Base-by-base conservation (phyloP, 2,797 vertebrate species). In the Pterois miles region DNA sequence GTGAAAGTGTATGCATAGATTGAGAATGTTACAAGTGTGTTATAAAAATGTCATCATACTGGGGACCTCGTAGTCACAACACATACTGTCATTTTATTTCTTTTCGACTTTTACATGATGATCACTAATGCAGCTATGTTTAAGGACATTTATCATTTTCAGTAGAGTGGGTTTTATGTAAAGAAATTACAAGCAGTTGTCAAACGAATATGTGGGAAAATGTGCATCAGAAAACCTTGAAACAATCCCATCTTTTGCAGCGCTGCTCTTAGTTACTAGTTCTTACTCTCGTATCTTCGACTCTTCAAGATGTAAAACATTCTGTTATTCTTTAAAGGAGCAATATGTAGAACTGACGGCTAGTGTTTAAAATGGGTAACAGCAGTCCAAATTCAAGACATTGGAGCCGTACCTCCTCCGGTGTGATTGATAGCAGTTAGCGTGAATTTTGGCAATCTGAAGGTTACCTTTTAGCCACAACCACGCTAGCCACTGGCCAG, bases 191-290 rank as follows among this genome's bases (percentile, higher is more conserved):
- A 48, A 34, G 27, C 31, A 43, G 52, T 83, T 60, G 48, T 60
- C 29, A 69, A 78, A 63, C 54, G 23, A 66, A 43, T 53, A 25
- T 54, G 31, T 48, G n/a, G 69, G 23, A 70, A 71, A 40, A 57
- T 36, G 3, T 60, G 23, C 5, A 5, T 57, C 1, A 1, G 36
- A 67, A 80, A 33, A 2, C 23, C 20, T 0, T 7, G 38, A 43
- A 54, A 7, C 27, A 63, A 54, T 52, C 2, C 9, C 31, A 23
- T 76, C 20, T 58, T 9, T 73, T 64, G 27, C 29, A 40, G 13
- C 36, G 2, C 12, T 46, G 22, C 58, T n/a, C 14, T 66, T n/a
- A n/a, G n/a, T n/a, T n/a, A n/a, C n/a, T n/a, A n/a, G n/a, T n/a
- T n/a, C n/a, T n/a, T n/a, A n/a, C n/a, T n/a, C 13, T 71, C 14